These are phyloP conservation scores for Cottoperca gobio DNA, from an alignment of 2,797 vertebrate genomes.

Conservation along the genomic window DNA sequence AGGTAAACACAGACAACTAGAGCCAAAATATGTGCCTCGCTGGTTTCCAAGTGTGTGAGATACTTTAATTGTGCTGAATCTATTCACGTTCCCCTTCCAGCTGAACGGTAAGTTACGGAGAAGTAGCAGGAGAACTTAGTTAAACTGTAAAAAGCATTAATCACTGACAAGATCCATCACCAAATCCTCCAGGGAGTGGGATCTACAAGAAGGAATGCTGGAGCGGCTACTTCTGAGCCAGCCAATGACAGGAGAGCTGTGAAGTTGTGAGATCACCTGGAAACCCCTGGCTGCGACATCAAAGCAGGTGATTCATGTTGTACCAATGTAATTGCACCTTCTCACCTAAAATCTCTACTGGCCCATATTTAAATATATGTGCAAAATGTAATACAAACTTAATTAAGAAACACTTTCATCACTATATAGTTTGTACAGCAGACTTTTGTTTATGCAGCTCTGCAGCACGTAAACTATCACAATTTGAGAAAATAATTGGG, in stretches of 20 bases:
- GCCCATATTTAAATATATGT: not conserved
- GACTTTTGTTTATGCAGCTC: constrained; percentile 8
- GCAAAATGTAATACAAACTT: not conserved
- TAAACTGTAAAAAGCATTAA: constrained; percentile 46
- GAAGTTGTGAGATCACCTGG: constrained; percentile 51
- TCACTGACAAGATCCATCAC: constrained; percentile 55
- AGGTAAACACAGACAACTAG: constrained; percentile 27
- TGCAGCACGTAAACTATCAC: constrained; percentile 14
- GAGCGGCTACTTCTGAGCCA: constrained; percentile 32
- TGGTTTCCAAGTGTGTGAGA: constrained; percentile 5
- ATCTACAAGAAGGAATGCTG: constrained; percentile 26
- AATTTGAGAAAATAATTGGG: not conserved
- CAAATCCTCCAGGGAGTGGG: constrained; percentile 26
- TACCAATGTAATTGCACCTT: constrained; percentile 27
- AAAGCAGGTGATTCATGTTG: constrained; percentile 48
- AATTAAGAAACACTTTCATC: not conserved
- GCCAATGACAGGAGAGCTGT: constrained; percentile 39
- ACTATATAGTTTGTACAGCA: not conserved
- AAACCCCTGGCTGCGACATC: constrained; percentile 54
- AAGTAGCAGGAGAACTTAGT: constrained; percentile 20
- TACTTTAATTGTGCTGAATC: constrained; percentile 8
- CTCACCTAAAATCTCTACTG: not conserved
- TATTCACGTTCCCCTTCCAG: constrained; percentile 23
- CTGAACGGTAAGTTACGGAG: constrained; percentile 17
- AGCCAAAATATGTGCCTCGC: not conserved